Evolutionary conservation across 2,797 vertebrate species (phyloP).

Genomic region (Centroberyx gerrardi): DNA sequence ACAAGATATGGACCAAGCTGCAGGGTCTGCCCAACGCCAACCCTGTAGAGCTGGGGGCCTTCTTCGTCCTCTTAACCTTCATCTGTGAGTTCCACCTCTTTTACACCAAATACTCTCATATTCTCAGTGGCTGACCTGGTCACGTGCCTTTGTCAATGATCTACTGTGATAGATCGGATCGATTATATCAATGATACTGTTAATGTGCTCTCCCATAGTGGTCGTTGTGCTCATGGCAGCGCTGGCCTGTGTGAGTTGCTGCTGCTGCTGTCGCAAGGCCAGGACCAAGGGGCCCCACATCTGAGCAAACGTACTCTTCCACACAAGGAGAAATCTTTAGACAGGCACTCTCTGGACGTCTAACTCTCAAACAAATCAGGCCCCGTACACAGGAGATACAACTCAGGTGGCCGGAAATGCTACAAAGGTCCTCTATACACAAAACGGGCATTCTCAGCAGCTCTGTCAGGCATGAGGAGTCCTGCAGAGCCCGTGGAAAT

Average conservation of each 20-base stretch:
- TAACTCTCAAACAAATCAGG: neutral
- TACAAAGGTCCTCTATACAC: neutral
- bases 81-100: conserved; percentile 85
- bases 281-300: conserved; percentile 9
- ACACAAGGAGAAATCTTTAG: neutral
- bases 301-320: conserved; percentile 30
- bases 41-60: conserved; percentile 86
- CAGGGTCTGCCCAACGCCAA: conserved; percentile 88
- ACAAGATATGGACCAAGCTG: conserved; percentile 89
- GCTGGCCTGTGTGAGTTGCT: conserved; percentile 69
- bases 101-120: neutral
- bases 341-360: conserved; percentile 3
- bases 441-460: neutral
- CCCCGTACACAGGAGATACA: neutral
- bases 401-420: neutral
- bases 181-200: neutral
- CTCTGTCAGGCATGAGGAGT: neutral
- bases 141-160: neutral
- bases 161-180: neutral
- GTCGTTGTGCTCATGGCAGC: conserved; percentile 72
- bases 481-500: neutral
- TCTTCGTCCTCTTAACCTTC: conserved; percentile 90
- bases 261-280: conserved; percentile 73
- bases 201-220: conserved; percentile 68
- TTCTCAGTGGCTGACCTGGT: neutral